Evolutionary conservation across 2,888 invertebrate genomes (phyloP), one percentile per base, ranked within the genome.

Genomic region (Campaea margaritaria): DNA sequence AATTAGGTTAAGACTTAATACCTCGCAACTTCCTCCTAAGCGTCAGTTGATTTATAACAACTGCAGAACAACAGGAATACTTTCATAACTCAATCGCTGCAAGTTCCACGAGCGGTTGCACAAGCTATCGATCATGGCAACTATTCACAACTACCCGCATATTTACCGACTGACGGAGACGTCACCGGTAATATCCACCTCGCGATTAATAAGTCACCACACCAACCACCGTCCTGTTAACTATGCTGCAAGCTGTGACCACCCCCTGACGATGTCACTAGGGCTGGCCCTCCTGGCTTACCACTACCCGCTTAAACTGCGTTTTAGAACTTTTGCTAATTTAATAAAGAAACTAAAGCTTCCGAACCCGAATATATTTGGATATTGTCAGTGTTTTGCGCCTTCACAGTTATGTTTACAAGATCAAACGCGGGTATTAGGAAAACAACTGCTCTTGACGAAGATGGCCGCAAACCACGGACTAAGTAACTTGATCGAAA

Each of bases 151-250:
- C 80, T 85, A 83, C 82, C 83, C 82, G 78, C 82, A 78, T 82
- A 80, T 74, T 85, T 87, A 84, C 82, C 78, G 78, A 70, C 75
- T 79, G 87, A 85, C 81, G 80, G 78, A 69, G 85, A 86, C 81
- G 82, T 85, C 86, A 84, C 81, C 73, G 75, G 75, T 87, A 84
- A 88, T 86, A 71, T 69, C 74, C 75, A 73, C 82, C 87, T 87
- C 83, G 87, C 87, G 83, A 87, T 83, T 59, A 68, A 58, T 68
- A 68, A 66, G 60, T 81, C 77, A 78, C 73, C 76, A 36, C 28
- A 74, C 75, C 73, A 72, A 70, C 68, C 68, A 65, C 73, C 69
- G 72, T 28, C 42, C 51, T 47, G 0, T 51, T 53, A 27, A 44
- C 43, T 44, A 7, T 27, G n/a, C 0, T 1, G 3, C 39, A 15